Evolutionary conservation across 2,888 invertebrate species (phyloP), one percentile per base, ranked within the genome.

Genomic region (Cabera pusaria): DNA sequence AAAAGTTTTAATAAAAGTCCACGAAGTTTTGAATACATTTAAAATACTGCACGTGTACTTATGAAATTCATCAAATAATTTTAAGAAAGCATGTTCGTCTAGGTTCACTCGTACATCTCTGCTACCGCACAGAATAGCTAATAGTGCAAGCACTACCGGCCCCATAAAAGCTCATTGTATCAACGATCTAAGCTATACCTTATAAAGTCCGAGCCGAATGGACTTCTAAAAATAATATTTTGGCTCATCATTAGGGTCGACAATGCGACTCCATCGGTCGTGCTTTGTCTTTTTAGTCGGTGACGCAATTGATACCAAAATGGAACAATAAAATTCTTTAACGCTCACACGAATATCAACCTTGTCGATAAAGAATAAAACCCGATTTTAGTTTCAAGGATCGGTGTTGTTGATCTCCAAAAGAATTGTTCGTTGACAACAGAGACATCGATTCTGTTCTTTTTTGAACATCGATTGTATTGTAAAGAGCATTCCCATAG

Each of bases 381-480:
- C 37, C 44, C 47, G 6, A 46, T 49, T 59, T 68, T 17, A 19
- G 20, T 39, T 56, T 37, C 14, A 25, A 22, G 18, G 18, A 9
- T 11, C 37, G 36, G 33, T 41, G 40, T 54, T 59, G 71, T 79
- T 76, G 80, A 76, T 76, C 76, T 76, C 73, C 68, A 66, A 84
- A 78, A 81, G 86, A 84, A 84, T 83, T 76, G 80, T 71, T 59
- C 82, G 86, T 86, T 87, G 87, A 87, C 87, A 87, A 88, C 85
- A 83, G 84, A 88, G 85, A 87, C 85, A 86, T 87, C 74, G 82
- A 74, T 72, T 76, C 72, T 77, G 77, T 82, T 80, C 78, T 83
- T 87, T 87, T 87, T 87, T 82, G 71, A 82, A 85, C 86, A 84
- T 88, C 85, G 87, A 85, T 84, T 85, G 83, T 86, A 81, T 84